These are phyloP conservation scores for Botia almorhae DNA, from an alignment of 2,797 vertebrate genomes.

Conservation along the genomic window DNA sequence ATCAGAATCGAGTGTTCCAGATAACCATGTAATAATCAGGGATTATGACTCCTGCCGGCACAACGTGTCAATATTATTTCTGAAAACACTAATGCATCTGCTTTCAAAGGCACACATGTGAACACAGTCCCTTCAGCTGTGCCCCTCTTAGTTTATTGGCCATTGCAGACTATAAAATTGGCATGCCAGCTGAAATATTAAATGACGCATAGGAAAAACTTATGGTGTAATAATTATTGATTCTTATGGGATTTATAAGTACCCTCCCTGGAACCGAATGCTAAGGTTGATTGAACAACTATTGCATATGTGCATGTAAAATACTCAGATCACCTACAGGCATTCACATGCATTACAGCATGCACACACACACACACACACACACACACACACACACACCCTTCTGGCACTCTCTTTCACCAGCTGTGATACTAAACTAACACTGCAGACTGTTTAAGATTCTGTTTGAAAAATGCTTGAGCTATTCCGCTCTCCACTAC, in stretches of 20 bases:
- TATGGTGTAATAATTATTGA: conserved; percentile 49
- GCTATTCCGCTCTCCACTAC: conserved; percentile 32
- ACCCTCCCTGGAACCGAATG: conserved; percentile 16
- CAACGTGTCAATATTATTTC: neutral
- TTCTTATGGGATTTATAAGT: conserved; percentile 33
- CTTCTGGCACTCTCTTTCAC: conserved; percentile 51
- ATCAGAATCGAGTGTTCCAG: conserved; percentile 19
- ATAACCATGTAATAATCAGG: neutral
- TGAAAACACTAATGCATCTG: conserved; percentile 11
- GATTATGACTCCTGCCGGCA: neutral
- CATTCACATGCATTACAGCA: conserved; percentile 17
- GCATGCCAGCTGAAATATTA: conserved; percentile 41
- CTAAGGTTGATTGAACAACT: conserved; percentile 1
- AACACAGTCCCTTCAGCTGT: conserved; percentile 35
- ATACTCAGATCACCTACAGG: conserved; percentile 15
- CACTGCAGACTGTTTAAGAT: conserved; percentile 53
- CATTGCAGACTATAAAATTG: conserved; percentile 38
- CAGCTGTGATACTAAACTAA: conserved; percentile 60
- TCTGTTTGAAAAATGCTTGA: conserved; percentile 46
- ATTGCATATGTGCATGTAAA: conserved; percentile 18
- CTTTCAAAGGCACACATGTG: conserved; percentile 11
- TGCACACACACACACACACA: conserved; percentile 23
- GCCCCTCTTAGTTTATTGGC: conserved; percentile 11
- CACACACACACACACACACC: conserved; percentile 26
- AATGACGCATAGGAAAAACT: conserved; percentile 39